Evolutionary conservation across 2,113 vertebrate genomes (phyloP).

Genomic region (Climacteris rufus): DNA sequence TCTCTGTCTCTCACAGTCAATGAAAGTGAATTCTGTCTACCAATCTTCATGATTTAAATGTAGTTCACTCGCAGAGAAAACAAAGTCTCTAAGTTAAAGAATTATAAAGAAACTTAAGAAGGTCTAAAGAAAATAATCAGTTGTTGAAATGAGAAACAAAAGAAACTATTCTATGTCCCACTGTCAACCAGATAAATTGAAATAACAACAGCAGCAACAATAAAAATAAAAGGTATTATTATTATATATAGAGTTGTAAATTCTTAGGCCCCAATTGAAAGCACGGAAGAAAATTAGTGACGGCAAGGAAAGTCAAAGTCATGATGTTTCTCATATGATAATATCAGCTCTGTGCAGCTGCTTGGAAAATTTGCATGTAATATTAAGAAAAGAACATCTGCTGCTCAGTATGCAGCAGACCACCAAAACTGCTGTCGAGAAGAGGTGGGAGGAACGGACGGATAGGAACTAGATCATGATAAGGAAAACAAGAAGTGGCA

Average conservation of each 20-base stretch:
- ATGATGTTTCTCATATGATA: conserved; percentile 15
- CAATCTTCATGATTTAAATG: neutral
- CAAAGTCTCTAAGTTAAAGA: neutral
- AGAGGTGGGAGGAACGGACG: conserved; percentile 21
- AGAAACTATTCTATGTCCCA: neutral
- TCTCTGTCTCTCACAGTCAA: neutral
- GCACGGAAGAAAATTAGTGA: neutral
- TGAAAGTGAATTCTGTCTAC: neutral
- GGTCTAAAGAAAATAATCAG: neutral
- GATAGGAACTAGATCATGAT: conserved; percentile 6
- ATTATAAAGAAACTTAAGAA: neutral
- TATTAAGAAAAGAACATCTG: conserved; percentile 56
- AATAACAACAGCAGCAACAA: neutral
- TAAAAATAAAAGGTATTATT: neutral
- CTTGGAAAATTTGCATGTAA: conserved; percentile 41
- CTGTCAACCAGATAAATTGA: neutral
- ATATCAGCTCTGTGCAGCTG: conserved; percentile 19
- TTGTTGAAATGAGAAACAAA: neutral
- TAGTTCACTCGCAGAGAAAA: neutral
- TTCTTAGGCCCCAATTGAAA: neutral
- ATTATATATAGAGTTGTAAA: neutral
- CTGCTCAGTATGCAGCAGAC: conserved; percentile 51
- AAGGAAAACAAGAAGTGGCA: neutral
- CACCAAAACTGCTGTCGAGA: neutral
- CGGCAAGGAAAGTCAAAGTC: conserved; percentile 20